Evolutionary conservation across 2,113 vertebrate genomes (phyloP).

Genomic region (Tinamus guttatus): DNA sequence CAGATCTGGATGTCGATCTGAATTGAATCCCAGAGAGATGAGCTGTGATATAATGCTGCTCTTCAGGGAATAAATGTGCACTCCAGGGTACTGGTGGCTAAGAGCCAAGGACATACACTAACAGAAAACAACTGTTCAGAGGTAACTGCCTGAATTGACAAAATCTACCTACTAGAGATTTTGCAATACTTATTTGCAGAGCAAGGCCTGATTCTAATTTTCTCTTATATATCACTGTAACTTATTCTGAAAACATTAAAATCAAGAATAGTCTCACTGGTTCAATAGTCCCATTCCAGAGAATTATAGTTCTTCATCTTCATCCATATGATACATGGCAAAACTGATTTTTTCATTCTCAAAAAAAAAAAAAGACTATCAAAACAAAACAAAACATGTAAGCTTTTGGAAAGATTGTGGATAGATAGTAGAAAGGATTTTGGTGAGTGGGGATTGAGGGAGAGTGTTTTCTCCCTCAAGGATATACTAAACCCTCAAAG

Average conservation of each 20-base stretch:
- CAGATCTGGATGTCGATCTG: not conserved
- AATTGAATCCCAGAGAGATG: not conserved
- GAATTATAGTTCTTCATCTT: not conserved
- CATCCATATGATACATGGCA: rapidly evolving
- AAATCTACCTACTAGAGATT: not conserved
- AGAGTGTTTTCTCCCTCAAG: not conserved
- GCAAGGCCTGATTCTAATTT: not conserved
- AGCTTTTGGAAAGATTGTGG: not conserved
- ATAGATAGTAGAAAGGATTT: not conserved
- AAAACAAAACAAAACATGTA: not conserved
- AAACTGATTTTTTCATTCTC: not conserved
- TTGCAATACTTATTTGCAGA: not conserved
- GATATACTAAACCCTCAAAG: too few species aligned
- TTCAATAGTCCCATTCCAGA: not conserved
- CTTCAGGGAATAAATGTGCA: not conserved
- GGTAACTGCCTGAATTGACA: not conserved
- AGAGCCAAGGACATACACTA: not conserved
- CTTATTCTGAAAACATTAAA: not conserved
- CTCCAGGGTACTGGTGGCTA: not conserved
- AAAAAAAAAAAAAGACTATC: not conserved
- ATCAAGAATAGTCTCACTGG: not conserved
- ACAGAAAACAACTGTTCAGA: not conserved
- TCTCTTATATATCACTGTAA: not conserved
- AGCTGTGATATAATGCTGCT: not conserved
- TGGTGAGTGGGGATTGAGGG: not conserved